A percentile compares a stretch with the other conserved stretches of the same genome.
Conservation (phyloP, 2,888 invertebrate species). For the Pyrrhosoma nymphula region DNA sequence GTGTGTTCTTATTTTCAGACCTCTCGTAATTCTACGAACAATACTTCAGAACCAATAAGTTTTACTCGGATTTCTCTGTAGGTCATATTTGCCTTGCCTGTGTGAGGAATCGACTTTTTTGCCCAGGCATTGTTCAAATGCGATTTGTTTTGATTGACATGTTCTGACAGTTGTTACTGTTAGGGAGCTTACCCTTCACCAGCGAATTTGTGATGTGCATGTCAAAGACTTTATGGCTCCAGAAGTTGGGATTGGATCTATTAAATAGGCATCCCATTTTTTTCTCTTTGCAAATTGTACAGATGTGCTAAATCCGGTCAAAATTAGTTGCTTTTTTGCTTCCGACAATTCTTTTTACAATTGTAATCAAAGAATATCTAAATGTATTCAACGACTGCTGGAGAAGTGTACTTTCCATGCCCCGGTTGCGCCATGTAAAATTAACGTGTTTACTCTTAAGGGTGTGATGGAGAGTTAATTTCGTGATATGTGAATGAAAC, state of each 20-base stretch:
- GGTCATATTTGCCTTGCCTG: constrained; percentile 54
- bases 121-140: constrained; percentile 54
- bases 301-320: constrained; percentile 59
- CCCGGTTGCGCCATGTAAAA: constrained; percentile 47
- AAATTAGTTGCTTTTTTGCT: constrained; percentile 64
- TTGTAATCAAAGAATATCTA: constrained; percentile 49
- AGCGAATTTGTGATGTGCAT: constrained; percentile 59
- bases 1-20: constrained; percentile 29
- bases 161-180: constrained; percentile 57
- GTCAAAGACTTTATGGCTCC: constrained; percentile 62
- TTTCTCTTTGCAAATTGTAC: constrained; percentile 65
- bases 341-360: constrained; percentile 50
- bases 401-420: constrained; percentile 51
- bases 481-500: constrained; percentile 63
- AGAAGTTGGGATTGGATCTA: constrained; percentile 59
- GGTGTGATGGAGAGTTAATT: constrained; percentile 61
- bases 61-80: constrained; percentile 58
- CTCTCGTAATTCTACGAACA: constrained; percentile 54
- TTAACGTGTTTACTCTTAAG: constrained; percentile 48
- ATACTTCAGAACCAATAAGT: constrained; percentile 56
- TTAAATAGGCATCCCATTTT: constrained; percentile 59
- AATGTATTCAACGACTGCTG: constrained; percentile 61
- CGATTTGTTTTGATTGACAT: constrained; percentile 60
- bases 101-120: constrained; percentile 45
- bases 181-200: constrained; percentile 52